phyloP scores from a whole-genome alignment of 2,797 vertebrate species.

The Brotogeris chrysoptera region DNA sequence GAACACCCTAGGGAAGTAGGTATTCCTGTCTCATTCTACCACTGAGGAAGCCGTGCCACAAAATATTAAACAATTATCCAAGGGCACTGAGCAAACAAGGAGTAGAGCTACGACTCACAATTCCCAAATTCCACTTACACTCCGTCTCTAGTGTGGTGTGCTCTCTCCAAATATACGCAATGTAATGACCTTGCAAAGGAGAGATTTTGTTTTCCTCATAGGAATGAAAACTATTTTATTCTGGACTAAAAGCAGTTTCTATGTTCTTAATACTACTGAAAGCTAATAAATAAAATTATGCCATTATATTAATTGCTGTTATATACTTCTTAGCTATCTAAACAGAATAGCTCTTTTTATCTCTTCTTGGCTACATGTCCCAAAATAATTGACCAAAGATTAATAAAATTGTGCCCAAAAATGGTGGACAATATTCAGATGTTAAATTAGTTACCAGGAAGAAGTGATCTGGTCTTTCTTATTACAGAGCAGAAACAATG shows the following conservation, averaged over 20 bases:
- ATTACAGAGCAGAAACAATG: neutral
- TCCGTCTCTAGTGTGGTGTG: neutral
- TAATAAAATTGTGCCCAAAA: neutral
- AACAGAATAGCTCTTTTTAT: neutral
- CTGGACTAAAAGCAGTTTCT: neutral
- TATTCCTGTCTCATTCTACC: neutral
- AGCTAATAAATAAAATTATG: neutral
- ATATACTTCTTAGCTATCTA: neutral
- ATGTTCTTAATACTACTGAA: neutral
- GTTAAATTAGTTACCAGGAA: neutral
- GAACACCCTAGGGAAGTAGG: neutral
- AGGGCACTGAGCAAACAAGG: constrained; percentile 6
- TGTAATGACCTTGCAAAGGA: neutral
- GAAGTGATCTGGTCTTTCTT: neutral
- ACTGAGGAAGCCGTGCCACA: neutral
- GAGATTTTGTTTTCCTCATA: neutral
- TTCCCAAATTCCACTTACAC: neutral
- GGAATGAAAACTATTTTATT: neutral
- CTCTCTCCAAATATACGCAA: neutral
- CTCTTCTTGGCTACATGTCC: neutral
- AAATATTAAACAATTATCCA: neutral
- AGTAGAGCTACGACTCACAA: neutral
- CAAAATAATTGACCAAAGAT: neutral
- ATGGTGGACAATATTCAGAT: neutral
- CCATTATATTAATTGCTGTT: neutral